These are phyloP conservation scores for Drosophila carrolli DNA, from an alignment of 1,140 invertebrate species.

Conservation along the genomic window DNA sequence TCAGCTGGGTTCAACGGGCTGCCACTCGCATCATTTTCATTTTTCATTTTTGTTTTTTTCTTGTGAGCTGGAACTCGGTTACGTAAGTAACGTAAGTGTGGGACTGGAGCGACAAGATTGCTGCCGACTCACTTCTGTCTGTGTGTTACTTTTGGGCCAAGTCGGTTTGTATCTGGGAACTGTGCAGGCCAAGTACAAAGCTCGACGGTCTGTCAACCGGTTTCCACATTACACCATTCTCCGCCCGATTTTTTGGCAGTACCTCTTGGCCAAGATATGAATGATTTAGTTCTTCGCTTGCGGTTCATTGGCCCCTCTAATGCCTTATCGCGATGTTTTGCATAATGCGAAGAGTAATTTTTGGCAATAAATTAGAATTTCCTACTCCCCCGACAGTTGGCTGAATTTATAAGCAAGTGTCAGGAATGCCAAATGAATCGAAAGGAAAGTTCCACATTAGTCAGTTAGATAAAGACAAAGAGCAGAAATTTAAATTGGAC, in stretches of 20 bases:
- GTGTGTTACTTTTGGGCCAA: slow-evolving; percentile 68
- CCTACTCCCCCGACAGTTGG: slow-evolving; percentile 12
- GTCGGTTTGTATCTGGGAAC: slow-evolving; percentile 42
- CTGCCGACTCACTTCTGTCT: slow-evolving; percentile 63
- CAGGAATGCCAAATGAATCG: slow-evolving; percentile 34
- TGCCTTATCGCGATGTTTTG: slow-evolving; percentile 64
- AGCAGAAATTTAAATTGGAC: slow-evolving; percentile 16
- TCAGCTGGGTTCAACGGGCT: slow-evolving; percentile 29
- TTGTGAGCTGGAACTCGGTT: slow-evolving; percentile 26
- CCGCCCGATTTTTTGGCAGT: slow-evolving; percentile 49
- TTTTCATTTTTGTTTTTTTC: slow-evolving; percentile 14
- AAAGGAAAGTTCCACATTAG: slow-evolving; percentile 34
- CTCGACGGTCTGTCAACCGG: slow-evolving; percentile 58
- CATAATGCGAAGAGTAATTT: slow-evolving; percentile 74
- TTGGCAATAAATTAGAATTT: slow-evolving; percentile 54
- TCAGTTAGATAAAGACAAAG: slow-evolving; percentile 12
- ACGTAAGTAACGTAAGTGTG: slow-evolving; percentile 66
- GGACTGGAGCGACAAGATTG: slow-evolving; percentile 48
- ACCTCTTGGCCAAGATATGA: slow-evolving; percentile 57
- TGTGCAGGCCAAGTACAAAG: slow-evolving; percentile 50
- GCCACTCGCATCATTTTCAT: slow-evolving; percentile 35
- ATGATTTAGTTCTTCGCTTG: slow-evolving; percentile 72
- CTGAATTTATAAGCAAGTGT: slow-evolving; percentile 41
- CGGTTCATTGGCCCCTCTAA: slow-evolving; percentile 75
- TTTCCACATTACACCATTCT: slow-evolving; percentile 57